phyloP scores from a whole-genome alignment of 1,140 invertebrate genomes.

The Cherax quadricarinatus region DNA sequence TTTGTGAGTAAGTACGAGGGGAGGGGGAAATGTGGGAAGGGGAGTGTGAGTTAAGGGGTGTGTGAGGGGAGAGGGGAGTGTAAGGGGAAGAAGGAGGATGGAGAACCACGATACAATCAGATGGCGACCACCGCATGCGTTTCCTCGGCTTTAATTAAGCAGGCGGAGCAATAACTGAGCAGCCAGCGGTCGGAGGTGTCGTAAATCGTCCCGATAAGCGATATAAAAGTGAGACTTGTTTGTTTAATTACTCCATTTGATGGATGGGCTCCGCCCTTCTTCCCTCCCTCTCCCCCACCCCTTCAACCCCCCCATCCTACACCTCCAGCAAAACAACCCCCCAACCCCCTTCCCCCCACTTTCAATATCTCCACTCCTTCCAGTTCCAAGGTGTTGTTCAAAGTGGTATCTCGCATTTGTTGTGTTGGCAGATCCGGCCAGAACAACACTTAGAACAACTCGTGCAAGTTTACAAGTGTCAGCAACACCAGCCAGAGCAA shows the following conservation, averaged over 20 bases:
- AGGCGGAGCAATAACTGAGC: constrained; percentile 20
- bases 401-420: no score
- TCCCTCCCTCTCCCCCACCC: neutral
- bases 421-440: no score
- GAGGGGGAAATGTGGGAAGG: no score
- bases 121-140: constrained; percentile 23
- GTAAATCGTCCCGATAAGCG: constrained; percentile 34
- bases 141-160: constrained; percentile 54
- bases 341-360: neutral
- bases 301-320: neutral
- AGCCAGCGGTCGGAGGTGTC: neutral
- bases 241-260: constrained; percentile 44
- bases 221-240: constrained; percentile 44
- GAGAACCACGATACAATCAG: neutral
- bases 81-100: neutral
- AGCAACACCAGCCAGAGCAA: no score
- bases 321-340: no score
- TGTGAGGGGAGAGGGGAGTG: neutral
- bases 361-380: neutral
- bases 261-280: neutral
- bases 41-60: no score
- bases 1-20: no score
- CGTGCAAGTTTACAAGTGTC: no score
- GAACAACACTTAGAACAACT: no score
- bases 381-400: no score